phyloP scores from a whole-genome alignment of 2,113 vertebrate genomes.

The Morone saxatilis region DNA sequence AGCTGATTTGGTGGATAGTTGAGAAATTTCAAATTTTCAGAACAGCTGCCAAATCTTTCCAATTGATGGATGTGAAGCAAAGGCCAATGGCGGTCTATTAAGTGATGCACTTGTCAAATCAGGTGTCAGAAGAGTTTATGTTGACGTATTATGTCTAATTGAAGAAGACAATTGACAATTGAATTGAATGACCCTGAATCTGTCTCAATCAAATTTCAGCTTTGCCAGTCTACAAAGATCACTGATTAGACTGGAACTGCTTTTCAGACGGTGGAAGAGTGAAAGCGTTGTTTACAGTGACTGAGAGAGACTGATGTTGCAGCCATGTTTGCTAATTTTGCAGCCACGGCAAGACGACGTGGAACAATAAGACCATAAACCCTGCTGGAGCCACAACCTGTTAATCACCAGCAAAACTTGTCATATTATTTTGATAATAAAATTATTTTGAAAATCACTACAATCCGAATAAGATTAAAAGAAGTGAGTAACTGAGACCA shows the following conservation, averaged over 20 bases:
- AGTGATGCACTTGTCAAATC: not conserved
- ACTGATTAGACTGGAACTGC: not conserved
- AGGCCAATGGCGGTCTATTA: not conserved
- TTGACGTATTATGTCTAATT: not conserved
- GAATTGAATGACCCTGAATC: not conserved
- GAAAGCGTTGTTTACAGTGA: not conserved
- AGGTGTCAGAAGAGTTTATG: not conserved
- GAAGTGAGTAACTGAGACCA: not conserved
- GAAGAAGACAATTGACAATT: not conserved
- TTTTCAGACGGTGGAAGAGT: not conserved
- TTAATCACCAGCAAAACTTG: not conserved
- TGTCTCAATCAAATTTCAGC: not conserved
- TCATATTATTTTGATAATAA: not conserved
- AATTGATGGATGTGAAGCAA: not conserved
- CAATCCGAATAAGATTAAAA: not conserved
- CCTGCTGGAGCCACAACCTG: not conserved
- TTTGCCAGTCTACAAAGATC: not conserved
- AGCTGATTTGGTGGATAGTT: not conserved
- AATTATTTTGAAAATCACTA: not conserved
- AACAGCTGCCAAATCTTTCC: not conserved
- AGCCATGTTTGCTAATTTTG: not conserved
- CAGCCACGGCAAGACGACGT: not conserved
- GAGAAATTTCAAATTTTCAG: not conserved
- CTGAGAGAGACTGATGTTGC: not conserved
- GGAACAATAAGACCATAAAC: not conserved